phyloP scores from a whole-genome alignment of 1,140 invertebrate genomes.

The Ostrea edulis region DNA sequence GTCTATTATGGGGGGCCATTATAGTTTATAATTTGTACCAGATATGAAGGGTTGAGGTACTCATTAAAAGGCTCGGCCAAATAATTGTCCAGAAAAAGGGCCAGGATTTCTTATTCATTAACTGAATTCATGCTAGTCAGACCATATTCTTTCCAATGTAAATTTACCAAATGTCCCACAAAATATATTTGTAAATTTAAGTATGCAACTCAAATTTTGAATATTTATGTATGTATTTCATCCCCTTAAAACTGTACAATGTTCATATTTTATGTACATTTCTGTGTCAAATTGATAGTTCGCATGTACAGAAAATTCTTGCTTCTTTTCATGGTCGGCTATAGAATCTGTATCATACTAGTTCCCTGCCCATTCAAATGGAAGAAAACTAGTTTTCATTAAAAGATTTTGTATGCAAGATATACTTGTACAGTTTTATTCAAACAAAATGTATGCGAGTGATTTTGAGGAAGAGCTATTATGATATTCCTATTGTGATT shows the following conservation, averaged over 20 bases:
- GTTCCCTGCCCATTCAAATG: neutral
- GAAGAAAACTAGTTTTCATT: neutral
- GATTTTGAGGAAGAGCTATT: neutral
- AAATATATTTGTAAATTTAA: constrained; percentile 6
- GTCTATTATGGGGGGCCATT: neutral
- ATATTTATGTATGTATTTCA: neutral
- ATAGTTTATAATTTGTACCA: neutral
- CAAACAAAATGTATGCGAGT: neutral
- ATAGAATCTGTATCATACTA: neutral
- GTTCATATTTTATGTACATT: constrained; percentile 14
- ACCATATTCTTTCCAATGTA: constrained; percentile 23
- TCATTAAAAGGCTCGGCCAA: neutral
- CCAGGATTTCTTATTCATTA: constrained; percentile 3
- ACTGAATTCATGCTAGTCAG: constrained; percentile 24
- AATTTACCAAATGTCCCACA: constrained; percentile 29
- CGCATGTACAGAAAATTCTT: constrained; percentile 9
- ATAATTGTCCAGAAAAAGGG: neutral
- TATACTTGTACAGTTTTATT: constrained; percentile 7
- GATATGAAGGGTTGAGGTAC: neutral
- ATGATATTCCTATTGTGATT: neutral
- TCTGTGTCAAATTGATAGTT: neutral
- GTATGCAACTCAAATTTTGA: neutral
- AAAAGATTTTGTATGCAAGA: neutral
- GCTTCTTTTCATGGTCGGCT: neutral
- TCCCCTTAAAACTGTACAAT: neutral